Base-by-base conservation (phyloP, 30 jellyfish, hydroid and myxozoan genomes). In the Aurelia sp. region DNA sequence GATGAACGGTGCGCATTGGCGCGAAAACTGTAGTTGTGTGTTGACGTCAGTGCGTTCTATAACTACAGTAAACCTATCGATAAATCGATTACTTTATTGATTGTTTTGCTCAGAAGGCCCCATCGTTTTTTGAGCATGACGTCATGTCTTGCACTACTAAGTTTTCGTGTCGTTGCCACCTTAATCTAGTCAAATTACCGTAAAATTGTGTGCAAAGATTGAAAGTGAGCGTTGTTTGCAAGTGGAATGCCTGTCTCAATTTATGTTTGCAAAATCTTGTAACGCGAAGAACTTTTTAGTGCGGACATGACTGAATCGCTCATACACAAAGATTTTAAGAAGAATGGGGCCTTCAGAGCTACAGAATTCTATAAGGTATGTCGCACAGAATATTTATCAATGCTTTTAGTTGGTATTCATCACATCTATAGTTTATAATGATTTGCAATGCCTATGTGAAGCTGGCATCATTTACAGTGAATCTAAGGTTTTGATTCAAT, bases 61-160 rank as follows among this genome's bases (percentile, higher is more conserved):
- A 13, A 59, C 23, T 59, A 44, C 55, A 44, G 55, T 44, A 13
- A 44, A 44, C 55, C 55, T 13, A 44, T 12, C 10, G 10, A 44
- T 44, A 5, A 64, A 22, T 35, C 33, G 33, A 27, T 27, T 27
- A 27, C 33, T 21, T 41, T 8, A 5, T 58, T 52, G 48, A 41
- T 62, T 19, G 31, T 19, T 27, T 62, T 41, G 73, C 93, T 72
- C 86, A 37, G 77, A 84, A 73, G 93, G 93, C 75, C 35, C 93
- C 93, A 55, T 66, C 55, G 40, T 61, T 83, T 62, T 84, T 35
- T 40, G 87, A 76, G 78, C 93, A 84, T 84, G 93, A 84, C 93
- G 93, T 71, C 93, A 84, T 84, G 93, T 84, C 93, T 59, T 58
- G 86, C 93, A 84, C 86, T 84, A 59, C 76, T 35, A 65, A 62